These are phyloP conservation scores for Lates calcarifer DNA, from an alignment of 2,113 vertebrate genomes.

Conservation along the genomic window DNA sequence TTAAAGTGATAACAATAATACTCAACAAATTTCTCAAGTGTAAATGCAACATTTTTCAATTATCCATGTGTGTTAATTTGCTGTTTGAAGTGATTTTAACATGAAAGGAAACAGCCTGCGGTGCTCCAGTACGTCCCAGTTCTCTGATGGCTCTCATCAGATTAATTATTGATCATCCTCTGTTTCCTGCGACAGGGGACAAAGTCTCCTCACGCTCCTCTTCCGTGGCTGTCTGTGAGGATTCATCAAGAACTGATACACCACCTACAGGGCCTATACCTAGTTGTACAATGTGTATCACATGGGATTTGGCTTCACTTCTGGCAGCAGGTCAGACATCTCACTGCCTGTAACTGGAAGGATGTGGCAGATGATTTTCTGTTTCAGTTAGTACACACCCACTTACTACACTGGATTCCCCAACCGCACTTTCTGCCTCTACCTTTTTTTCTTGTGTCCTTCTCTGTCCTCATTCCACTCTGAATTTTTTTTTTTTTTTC, in stretches of 20 bases:
- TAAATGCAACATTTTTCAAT: not conserved
- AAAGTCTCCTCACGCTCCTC: conserved; percentile 44
- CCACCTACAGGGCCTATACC: not conserved
- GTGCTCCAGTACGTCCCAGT: not conserved
- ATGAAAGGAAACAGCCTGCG: conserved; percentile 17
- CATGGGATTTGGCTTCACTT: not conserved
- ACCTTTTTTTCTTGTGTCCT: not conserved
- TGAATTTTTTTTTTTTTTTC: not conserved
- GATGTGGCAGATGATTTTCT: conserved; percentile 26
- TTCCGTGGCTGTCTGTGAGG: conserved; percentile 6
- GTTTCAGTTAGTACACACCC: conserved; percentile 22
- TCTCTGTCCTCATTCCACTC: not conserved
- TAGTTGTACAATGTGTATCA: not conserved
- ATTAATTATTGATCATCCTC: conserved; percentile 68
- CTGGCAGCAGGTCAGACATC: not conserved
- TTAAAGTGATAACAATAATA: not conserved
- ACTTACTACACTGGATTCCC: not conserved
- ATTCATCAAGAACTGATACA: conserved; percentile 7
- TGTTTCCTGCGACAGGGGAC: conserved; percentile 45
- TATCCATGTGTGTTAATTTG: not conserved
- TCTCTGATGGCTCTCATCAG: conserved; percentile 30
- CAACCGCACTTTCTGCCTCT: too few relatives aligned
- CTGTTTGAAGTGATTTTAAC: not conserved
- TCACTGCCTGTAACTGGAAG: conserved; percentile 18
- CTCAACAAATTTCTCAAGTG: not conserved